phyloP scores from a whole-genome alignment of 37 sponge, comb jelly and placozoan species.

The Spongilla lacustris region DNA sequence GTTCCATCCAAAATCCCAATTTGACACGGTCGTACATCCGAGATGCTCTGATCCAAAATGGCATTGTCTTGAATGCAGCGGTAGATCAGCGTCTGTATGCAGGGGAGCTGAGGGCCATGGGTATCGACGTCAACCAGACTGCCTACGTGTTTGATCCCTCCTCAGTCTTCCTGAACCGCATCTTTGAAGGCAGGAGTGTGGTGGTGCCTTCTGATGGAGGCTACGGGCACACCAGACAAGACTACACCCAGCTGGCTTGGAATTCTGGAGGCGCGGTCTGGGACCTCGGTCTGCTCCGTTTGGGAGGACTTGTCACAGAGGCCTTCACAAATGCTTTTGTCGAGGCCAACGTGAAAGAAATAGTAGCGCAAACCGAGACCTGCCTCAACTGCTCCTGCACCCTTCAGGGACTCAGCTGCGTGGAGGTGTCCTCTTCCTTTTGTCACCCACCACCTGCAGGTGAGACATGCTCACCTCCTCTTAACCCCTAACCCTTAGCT shows the following conservation, averaged over 20 bases:
- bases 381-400: slow-evolving; percentile 73
- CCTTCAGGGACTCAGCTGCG: slow-evolving; percentile 16
- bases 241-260: slow-evolving; percentile 79
- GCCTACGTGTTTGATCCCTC: slow-evolving; percentile 57
- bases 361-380: slow-evolving; percentile 25
- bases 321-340: slow-evolving; percentile 84
- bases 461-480: background rate
- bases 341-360: slow-evolving; percentile 62
- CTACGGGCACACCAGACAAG: slow-evolving; percentile 56
- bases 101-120: slow-evolving; percentile 30
- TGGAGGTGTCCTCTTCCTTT: slow-evolving; percentile 8
- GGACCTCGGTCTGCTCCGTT: slow-evolving; percentile 66
- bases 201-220: slow-evolving; percentile 46
- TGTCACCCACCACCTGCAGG: background rate
- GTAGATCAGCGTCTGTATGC: slow-evolving; percentile 45
- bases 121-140: slow-evolving; percentile 33
- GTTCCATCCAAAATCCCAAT: slow-evolving; percentile 36
- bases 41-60: background rate
- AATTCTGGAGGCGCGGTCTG: slow-evolving; percentile 69
- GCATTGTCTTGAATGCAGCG: slow-evolving; percentile 55
- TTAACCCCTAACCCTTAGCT: too few relatives aligned
- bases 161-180: background rate
- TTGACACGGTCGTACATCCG: slow-evolving; percentile 31
- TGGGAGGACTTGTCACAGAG: slow-evolving; percentile 50
- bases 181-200: slow-evolving; percentile 3